Conservation (phyloP, 1,140 invertebrate genomes). For the Paramacrobiotus metropolitanus region DNA sequence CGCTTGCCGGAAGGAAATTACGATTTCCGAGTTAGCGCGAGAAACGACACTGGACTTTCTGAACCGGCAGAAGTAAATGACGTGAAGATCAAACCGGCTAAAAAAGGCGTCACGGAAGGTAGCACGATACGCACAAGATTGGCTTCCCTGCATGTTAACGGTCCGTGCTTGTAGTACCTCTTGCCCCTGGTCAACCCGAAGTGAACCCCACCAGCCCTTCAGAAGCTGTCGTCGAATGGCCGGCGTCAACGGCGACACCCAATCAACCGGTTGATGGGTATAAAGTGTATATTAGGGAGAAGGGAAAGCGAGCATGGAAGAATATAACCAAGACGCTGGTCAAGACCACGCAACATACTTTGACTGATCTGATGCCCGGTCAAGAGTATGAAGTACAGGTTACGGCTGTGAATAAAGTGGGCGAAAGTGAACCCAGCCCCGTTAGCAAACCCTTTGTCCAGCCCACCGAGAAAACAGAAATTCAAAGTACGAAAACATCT, state of each 20-base stretch:
- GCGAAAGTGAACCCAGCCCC: constrained; percentile 29
- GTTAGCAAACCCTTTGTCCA: background rate
- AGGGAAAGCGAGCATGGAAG: constrained; percentile 60
- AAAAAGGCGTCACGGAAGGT: too few relatives aligned
- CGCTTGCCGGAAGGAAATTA: constrained; percentile 20
- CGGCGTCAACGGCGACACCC: constrained; percentile 56
- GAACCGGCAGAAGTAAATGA: constrained; percentile 17
- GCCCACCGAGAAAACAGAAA: background rate
- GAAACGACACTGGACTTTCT: constrained; percentile 40
- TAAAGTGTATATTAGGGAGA: constrained; percentile 52
- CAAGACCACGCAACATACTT: constrained; percentile 36
- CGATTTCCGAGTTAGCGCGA: constrained; percentile 44
- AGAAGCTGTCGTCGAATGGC: constrained; percentile 59
- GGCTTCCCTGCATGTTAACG: too few relatives aligned
- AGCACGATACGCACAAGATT: too few relatives aligned
- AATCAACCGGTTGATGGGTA: constrained; percentile 85
- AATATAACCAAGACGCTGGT: constrained; percentile 64
- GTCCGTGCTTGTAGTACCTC: too few relatives aligned
- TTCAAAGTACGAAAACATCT: background rate
- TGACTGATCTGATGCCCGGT: background rate
- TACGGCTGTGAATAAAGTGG: constrained; percentile 78
- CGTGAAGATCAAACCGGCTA: too few relatives aligned
- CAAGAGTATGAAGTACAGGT: constrained; percentile 59
- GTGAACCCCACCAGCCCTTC: constrained; percentile 67
- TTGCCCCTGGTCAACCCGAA: constrained; percentile 45